phyloP scores from a whole-genome alignment of 2,888 invertebrate species.

The Drosophila maculinotata region DNA sequence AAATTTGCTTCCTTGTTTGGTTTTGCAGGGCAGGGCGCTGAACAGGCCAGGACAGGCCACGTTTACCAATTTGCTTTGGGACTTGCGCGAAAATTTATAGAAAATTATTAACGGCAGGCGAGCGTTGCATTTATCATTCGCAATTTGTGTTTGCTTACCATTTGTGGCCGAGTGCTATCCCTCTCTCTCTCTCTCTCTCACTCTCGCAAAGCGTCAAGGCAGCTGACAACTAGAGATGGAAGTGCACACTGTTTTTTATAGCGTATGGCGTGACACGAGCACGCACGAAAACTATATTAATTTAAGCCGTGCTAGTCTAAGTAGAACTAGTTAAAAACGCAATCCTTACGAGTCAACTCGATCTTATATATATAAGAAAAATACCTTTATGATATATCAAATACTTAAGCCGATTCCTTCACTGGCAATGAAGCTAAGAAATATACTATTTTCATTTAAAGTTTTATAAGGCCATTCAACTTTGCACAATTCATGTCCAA shows the following conservation, averaged over 20 bases:
- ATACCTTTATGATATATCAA: too few species aligned
- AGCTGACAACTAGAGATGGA: neutral
- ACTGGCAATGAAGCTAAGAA: too few species aligned
- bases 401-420: too few species aligned
- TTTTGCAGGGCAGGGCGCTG: conserved; percentile 24
- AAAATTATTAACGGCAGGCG: conserved; percentile 73
- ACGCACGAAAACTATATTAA: too few species aligned
- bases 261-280: conserved; percentile 8
- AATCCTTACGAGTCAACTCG: too few species aligned
- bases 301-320: too few species aligned
- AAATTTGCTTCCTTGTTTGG: conserved; percentile 68
- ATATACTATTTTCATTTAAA: too few species aligned
- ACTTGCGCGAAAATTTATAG: conserved; percentile 51
- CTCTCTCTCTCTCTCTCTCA: neutral
- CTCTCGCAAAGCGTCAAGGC: neutral
- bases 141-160: conserved; percentile 54
- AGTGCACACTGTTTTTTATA: neutral
- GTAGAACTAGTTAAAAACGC: too few species aligned
- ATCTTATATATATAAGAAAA: too few species aligned
- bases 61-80: conserved; percentile 39
- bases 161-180: conserved; percentile 38
- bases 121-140: conserved; percentile 68
- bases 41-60: neutral
- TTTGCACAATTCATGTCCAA: conserved; percentile 13
- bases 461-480: conserved; percentile 1